Conservation (phyloP, 2,888 invertebrate genomes). For the Unio pictorum region DNA sequence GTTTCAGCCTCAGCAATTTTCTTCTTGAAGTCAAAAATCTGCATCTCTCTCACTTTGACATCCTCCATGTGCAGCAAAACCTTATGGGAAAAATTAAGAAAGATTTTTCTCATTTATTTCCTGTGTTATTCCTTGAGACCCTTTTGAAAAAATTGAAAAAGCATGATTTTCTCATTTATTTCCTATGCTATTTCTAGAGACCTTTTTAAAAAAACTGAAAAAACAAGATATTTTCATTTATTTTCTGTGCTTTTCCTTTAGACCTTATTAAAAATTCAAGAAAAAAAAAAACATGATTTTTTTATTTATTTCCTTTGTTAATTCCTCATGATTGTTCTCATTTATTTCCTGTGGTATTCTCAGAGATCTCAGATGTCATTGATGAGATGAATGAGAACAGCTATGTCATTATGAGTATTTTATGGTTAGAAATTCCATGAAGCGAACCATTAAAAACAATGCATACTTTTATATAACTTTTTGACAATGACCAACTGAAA, state of each 20-base stretch:
- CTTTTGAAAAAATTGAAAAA: background rate
- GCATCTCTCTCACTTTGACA: conserved; percentile 73
- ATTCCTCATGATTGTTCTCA: background rate
- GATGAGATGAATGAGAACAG: no score
- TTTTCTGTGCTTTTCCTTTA: no score
- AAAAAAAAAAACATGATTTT: background rate
- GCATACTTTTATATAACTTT: no score
- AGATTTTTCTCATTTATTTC: background rate
- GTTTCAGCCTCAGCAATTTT: conserved; percentile 78
- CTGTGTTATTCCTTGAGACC: conserved; percentile 28
- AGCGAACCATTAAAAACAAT: no score
- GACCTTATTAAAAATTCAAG: no score
- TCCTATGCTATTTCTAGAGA: background rate
- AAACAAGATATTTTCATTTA: background rate
- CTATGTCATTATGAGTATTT: no score
- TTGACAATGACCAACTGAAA: no score
- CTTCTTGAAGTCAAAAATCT: conserved; percentile 81
- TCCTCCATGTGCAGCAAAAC: conserved; percentile 72
- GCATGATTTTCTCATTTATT: background rate
- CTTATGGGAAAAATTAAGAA: conserved; percentile 19
- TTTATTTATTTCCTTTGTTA: conserved; percentile 28
- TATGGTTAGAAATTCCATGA: no score
- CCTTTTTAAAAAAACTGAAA: no score
- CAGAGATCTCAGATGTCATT: no score
- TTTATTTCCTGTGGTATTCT: conserved; percentile 29